Evolutionary conservation across 2,113 vertebrate genomes (phyloP), one percentile per base, ranked within the genome.

Genomic region (Aldabrachelys gigantea): DNA sequence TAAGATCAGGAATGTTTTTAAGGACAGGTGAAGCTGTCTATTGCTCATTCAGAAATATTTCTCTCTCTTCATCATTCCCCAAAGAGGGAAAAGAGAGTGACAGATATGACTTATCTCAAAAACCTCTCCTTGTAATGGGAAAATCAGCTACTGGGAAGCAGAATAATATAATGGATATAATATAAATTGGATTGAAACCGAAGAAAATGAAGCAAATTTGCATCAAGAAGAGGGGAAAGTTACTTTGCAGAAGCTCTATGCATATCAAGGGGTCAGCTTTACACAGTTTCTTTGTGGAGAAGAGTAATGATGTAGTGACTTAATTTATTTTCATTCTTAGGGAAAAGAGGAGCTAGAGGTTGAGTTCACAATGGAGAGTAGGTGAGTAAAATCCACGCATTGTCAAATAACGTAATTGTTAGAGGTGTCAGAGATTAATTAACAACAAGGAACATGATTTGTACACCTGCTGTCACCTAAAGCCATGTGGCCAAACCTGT

Each of bases 291-390:
- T 54, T 50, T 78, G 31, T 80, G 65, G 10, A 22, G 10, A 59
- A 52, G 6, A 29, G 13, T 38, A 53, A 38, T 25, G 52, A 31
- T 24, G 7, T 4, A 6, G 8, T 94, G 53, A 89, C 27, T 27
- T 25, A 4, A 9, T 95, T 88, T 1, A 35, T 82, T 92, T 89
- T 87, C 52, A 95, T 96, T 97, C 72, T 8, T 90, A 98, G 97
- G 97, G 97, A 50, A 96, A 97, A 95, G 98, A 98, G 90, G 98
- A 98, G 85, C 96, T 99, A 87, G 98, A 98, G 75, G 97, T 99
- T 49, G 98, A 98, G 90, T 99, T 99, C 96, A 97, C 98, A 69
- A 91, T 99, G 92, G 97, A 98, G 41, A 97, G 98, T 93, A 98
- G 98, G 99, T 99, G 89, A 9, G 98, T 98, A 82, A 92, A 22